A percentile compares a stretch with the other conserved stretches of the same genome.
Conservation (phyloP, 1,140 invertebrate genomes). For the Ceratina calcarata region DNA sequence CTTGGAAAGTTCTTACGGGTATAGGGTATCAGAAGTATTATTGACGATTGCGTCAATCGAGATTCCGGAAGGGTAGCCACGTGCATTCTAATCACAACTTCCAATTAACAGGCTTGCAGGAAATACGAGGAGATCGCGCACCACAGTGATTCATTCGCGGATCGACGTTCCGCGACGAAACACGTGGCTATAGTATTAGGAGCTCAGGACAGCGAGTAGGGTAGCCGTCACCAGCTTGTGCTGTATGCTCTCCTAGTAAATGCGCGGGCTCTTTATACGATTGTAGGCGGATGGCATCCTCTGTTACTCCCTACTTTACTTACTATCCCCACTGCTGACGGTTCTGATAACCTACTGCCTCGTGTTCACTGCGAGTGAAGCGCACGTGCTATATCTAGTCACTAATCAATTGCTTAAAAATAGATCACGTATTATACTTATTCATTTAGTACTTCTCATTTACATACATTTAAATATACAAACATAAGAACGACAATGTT, state of each 20-base stretch:
- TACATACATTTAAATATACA: too few species aligned
- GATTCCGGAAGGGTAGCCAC: constrained; percentile 74
- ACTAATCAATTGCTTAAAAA: too few species aligned
- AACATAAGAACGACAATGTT: too few species aligned
- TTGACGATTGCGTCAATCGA: constrained; percentile 16
- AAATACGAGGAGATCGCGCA: constrained; percentile 32
- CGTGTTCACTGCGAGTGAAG: neutral
- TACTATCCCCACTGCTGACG: neutral
- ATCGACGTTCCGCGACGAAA: constrained; percentile 70
- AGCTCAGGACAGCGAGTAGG: constrained; percentile 33
- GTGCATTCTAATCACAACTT: constrained; percentile 79
- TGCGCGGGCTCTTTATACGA: constrained; percentile 80
- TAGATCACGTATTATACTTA: too few species aligned
- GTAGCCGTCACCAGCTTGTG: neutral
- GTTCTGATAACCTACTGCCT: neutral
- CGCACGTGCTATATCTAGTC: neutral
- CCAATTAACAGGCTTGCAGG: constrained; percentile 64
- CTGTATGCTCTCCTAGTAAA: constrained; percentile 71
- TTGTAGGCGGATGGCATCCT: constrained; percentile 74
- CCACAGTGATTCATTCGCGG: constrained; percentile 27
- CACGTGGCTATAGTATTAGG: constrained; percentile 67
- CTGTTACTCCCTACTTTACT: constrained; percentile 50
- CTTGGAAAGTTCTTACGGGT: constrained; percentile 26
- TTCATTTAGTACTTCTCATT: too few species aligned
- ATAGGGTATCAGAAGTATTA: constrained; percentile 32